Base-by-base conservation (phyloP, 2,888 invertebrate genomes). In the Oligia fasciuncula region DNA sequence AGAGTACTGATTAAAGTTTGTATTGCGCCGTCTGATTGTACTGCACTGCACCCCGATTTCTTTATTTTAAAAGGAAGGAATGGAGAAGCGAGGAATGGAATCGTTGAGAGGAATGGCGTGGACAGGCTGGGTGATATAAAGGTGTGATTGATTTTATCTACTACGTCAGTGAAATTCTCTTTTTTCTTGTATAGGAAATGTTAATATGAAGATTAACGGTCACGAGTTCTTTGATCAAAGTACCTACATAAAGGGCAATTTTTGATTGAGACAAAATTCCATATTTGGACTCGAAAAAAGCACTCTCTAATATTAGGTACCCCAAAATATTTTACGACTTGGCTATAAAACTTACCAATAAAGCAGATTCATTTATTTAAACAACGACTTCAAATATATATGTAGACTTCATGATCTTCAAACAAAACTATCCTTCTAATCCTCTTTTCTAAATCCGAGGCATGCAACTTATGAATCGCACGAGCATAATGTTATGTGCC, bases 1-100 rank as follows among this genome's bases (percentile, higher is more conserved):
- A 76, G 40, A 76, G 79, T 79, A 83, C 74, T 88, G 90, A 90
- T 90, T 90, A 90, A 90, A 90, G 87, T 90, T 90, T 88, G 85
- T 90, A 77, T 80, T 89, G 76, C 76, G 63, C 57, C 75, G 73
- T 79, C 85, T 85, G 87, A 87, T 89, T 88, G 89, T 85, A 43
- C 75, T 60, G 72, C 63, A 73, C 67, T 63, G 46, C 67, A 73
- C 77, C 40, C 67, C 73, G 79, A 79, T 83, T 88, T 88, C 78
- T 87, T 86, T 88, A 79, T 87, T 85, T 70, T 46, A 63, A 76
- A 76, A 69, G 54, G 57, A 75, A 68, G 49, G 35, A 78, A 63
- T 69, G 4, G 35, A 63, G 75, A 51, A 71, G 54, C 13, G n/a
- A 70, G 67, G 72, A 75, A 54, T 73, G 54, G 49, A 78, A n/a